A percentile compares a stretch with the other conserved stretches of the same genome.
Evolutionary conservation across 2,113 vertebrate species (phyloP).

Genomic region (Hemiscyllium ocellatum): DNA sequence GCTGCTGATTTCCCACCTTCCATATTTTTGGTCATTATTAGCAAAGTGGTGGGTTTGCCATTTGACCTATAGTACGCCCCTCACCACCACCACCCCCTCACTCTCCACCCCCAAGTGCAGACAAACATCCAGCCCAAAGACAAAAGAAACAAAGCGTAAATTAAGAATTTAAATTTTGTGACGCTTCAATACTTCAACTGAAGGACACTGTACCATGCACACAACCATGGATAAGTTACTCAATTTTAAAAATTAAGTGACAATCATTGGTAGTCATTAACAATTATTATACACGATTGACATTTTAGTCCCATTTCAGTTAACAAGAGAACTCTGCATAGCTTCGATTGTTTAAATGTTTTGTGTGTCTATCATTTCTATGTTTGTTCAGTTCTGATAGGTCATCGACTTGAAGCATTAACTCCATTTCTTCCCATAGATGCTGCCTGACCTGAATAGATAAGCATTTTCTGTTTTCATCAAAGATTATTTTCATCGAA

Average conservation of each 20-base stretch:
- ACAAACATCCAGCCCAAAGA: too few species aligned
- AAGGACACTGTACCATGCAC: too few species aligned
- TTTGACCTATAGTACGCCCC: too few species aligned
- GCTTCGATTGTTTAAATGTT: background rate
- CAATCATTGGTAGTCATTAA: background rate
- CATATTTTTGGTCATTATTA: too few species aligned
- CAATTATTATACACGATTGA: slow-evolving; percentile 67
- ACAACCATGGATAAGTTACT: background rate
- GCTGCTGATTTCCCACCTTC: too few species aligned
- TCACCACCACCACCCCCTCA: too few species aligned
- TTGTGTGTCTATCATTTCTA: background rate
- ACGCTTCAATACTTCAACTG: background rate
- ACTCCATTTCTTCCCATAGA: background rate
- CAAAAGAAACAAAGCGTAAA: background rate
- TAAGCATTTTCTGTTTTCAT: background rate
- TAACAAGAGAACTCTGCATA: background rate
- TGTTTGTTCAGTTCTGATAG: background rate
- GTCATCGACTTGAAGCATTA: background rate
- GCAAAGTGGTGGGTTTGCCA: too few species aligned
- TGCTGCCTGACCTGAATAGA: background rate
- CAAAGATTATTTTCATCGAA: background rate
- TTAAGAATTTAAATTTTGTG: background rate
- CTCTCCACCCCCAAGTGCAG: too few species aligned
- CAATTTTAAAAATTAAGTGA: background rate
- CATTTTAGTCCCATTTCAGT: slow-evolving; percentile 41